Base-by-base conservation (phyloP, 2,113 vertebrate species). In the Pica pica region DNA sequence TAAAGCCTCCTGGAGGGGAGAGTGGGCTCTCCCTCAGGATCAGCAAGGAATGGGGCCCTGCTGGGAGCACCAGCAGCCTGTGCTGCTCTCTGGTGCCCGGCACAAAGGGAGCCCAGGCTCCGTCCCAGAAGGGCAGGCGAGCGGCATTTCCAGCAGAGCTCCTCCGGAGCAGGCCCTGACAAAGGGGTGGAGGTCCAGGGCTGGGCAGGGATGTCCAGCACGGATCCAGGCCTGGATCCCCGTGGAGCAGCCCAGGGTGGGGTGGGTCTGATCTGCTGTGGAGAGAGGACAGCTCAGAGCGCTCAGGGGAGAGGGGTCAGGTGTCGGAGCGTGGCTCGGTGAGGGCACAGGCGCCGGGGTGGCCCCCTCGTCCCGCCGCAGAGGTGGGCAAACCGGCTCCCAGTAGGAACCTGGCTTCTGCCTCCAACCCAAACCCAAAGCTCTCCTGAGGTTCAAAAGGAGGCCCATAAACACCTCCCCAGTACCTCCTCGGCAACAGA, bases 371-470 rank as follows among this genome's bases (percentile, higher is more conserved):
- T 70, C 68, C 94, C 5, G 88, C 93, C 63, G 0, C 92, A 97
- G 95, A 93, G 90, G 93, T 96, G 89, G 77, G 87, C 93, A 95
- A 97, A 96, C 95, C 20, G 8, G 61, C 83, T 89, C 60, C 70
- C 53, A 79, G 67, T 47, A 84, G 56, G 68, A 79, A 50, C 47
- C 49, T 6, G 30, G 50, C 71, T 90, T 80, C 65, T 93, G 50
- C 55, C 85, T 89, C 71, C 88, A 70, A 44, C 71, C 49, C 63
- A 27, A 92, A 53, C 42, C 30, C 69, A 96, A 80, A 89, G 79
- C 89, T 86, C 86, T 92, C 68, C 12, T 74, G 63, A 93, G 64
- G 74, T 89, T 91, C 56, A 24, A 92, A 95, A 80, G 35, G 46
- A 80, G 60, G 71, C 49, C 39, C 30, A 44, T 76, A 27, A 92